These are phyloP conservation scores for Scotopteryx bipunctaria DNA, from an alignment of 2,888 invertebrate species.

Conservation along the genomic window DNA sequence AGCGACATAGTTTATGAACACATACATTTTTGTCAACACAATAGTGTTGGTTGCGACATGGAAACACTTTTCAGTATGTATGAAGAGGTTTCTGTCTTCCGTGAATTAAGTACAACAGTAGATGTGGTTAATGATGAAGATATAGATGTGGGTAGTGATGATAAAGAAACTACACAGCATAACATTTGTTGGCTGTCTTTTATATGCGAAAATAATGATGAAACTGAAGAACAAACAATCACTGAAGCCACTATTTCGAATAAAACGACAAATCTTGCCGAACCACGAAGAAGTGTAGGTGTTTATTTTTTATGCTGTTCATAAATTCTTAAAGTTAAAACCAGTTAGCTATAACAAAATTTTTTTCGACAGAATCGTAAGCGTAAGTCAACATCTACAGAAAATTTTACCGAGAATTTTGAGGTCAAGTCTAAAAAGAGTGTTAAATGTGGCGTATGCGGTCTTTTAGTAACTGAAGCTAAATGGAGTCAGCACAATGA, in stretches of 20 bases:
- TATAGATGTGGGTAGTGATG: constrained; percentile 3
- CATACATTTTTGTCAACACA: constrained; percentile 61
- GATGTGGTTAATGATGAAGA: constrained; percentile 5
- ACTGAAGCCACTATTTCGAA: neutral
- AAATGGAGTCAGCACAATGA: constrained; percentile 54
- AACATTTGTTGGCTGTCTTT: constrained; percentile 22
- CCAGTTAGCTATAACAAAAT: no score
- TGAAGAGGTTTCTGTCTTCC: constrained; percentile 39
- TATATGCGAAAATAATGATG: constrained; percentile 1
- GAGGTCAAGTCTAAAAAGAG: constrained; percentile 31
- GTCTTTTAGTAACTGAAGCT: constrained; percentile 37
- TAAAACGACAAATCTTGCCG: constrained; percentile 4
- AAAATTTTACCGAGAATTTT: neutral
- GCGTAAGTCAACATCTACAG: constrained; percentile 17
- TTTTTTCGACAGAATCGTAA: constrained; percentile 25
- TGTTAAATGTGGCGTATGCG: constrained; percentile 54
- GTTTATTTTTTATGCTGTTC: neutral
- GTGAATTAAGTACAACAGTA: constrained; percentile 16
- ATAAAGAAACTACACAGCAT: constrained; percentile 2
- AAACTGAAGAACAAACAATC: constrained; percentile 1
- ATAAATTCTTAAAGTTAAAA: no score
- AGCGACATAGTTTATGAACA: constrained; percentile 55
- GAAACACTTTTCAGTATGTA: constrained; percentile 60
- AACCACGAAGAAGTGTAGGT: constrained; percentile 25
- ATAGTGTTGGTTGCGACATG: constrained; percentile 41